Evolutionary conservation across 2,888 invertebrate genomes (phyloP), one percentile per base, ranked within the genome.

Genomic region (Polyommatus iphigenia): DNA sequence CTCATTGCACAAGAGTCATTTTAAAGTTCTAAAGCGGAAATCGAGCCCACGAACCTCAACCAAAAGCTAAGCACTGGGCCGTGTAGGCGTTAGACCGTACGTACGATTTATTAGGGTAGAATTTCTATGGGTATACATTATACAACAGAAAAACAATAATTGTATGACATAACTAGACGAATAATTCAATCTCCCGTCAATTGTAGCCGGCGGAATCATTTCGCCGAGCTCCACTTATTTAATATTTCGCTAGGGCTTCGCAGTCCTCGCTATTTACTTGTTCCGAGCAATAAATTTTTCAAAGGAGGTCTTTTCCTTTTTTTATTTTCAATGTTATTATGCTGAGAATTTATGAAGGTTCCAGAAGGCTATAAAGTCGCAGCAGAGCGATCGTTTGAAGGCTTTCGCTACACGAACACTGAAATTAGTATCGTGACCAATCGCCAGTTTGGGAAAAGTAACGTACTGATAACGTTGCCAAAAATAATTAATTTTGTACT

Each of bases 261-360:
- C 75, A 50, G 73, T 73, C 73, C 46, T 15, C 50, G 29, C 46
- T 75, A 29, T 50, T 24, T 75, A 24, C 29, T 18, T 54, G 29
- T 50, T 20, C 46, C 20, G 29, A 24, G 75, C 75, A 50, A 50
- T 54, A 50, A 50, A 67, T 67, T 67, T 32, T 75, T 29, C 75
- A 75, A 54, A 75, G 41, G 5, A 46, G 50, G 46, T 54, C 24
- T 24, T 71, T 72, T 36, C 3, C 29, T 54, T 20, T 75, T 41
- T 46, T 41, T 73, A 54, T 75, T 75, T 67, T 67, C 67, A 67
- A 67, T 32, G 67, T 32, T 67, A 67, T 67, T 67, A 67, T 67
- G 67, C 67, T 32, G 67, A 67, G 67, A 67, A 29, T 67, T 67
- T 67, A 67, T 67, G 67, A 67, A 67, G 67, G 67, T 67, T 67